Conservation (phyloP, 2,113 vertebrate genomes). For the Gopherus evgoodei region DNA sequence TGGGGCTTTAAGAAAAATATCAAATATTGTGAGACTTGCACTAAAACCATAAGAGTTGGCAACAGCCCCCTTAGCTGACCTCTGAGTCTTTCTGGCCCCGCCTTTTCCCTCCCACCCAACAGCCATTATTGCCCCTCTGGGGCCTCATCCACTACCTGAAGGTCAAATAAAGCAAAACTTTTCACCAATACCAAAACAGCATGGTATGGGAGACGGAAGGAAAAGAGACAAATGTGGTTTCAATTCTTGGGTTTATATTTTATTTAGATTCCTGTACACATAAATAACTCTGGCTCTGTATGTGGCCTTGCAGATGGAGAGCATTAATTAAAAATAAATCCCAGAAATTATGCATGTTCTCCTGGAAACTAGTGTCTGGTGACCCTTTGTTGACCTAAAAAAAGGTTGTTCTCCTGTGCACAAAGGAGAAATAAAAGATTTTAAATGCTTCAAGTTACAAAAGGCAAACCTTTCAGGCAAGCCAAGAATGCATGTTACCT, state of each 20-base stretch:
- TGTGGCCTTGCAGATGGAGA: not conserved
- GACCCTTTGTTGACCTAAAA: not conserved
- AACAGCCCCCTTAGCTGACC: not conserved
- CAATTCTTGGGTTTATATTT: not conserved
- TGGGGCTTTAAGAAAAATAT: not conserved
- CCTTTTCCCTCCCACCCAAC: no score
- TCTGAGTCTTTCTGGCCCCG: not conserved
- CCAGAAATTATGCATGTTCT: not conserved
- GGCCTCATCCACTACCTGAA: not conserved
- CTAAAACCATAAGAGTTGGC: not conserved
- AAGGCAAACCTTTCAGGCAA: not conserved
- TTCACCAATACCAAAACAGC: not conserved
- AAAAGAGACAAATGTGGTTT: not conserved
- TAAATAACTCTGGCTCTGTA: not conserved
- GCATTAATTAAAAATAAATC: not conserved
- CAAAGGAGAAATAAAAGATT: not conserved
- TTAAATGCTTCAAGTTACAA: not conserved
- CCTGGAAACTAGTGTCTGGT: not conserved
- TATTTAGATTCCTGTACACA: not conserved
- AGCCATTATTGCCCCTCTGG: not conserved
- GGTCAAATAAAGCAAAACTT: not conserved
- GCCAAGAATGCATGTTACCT: not conserved
- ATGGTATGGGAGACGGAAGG: not conserved
- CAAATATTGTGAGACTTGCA: not conserved
- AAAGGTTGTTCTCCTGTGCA: no score